Evolutionary conservation across 1,140 invertebrate species (phyloP), one percentile per base, ranked within the genome.

Genomic region (Trachymyrmex cornetzi): DNA sequence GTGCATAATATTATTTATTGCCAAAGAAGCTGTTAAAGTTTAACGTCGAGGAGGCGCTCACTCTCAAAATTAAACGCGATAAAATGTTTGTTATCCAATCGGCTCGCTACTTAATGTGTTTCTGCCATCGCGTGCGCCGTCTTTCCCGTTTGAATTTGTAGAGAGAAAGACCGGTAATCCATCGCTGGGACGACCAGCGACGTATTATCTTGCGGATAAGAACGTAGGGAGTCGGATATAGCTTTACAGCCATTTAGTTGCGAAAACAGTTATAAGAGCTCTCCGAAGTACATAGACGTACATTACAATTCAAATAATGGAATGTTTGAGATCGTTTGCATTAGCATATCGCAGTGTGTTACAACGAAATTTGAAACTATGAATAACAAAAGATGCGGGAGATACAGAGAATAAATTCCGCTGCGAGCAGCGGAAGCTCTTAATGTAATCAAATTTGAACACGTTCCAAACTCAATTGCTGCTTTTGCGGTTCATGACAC

Each of bases 1-100:
- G 92, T 95, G 95, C 94, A 95, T 95, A 95, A 95, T 95, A 95
- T 95, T 95, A 95, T 95, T 95, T 95, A 95, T 95, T 94, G 90
- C 93, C 92, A 88, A 93, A 94, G 93, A 91, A 93, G 94, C 93
- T 93, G 93, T 95, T 95, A 95, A 94, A 93, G 84, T 95, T 95
- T 95, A 95, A 93, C 93, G 91, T 90, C 91, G 71, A 48, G 66
- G 86, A 92, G 90, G 92, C 92, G 92, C 89, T 88, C 87, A 90
- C 90, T 94, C 91, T 91, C 92, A 89, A 94, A 95, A 95, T 95
- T 94, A 95, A 95, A 94, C 93, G 93, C 94, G 94, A 95, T 95
- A 95, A 95, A 95, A 95, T 94, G 94, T 95, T 95, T 95, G 94
- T 93, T 94, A 94, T 95, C 94, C 95, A 95, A 95, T 95, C 93